Base-by-base conservation (phyloP, 2,113 vertebrate genomes). In the Cochlearius cochlearius region DNA sequence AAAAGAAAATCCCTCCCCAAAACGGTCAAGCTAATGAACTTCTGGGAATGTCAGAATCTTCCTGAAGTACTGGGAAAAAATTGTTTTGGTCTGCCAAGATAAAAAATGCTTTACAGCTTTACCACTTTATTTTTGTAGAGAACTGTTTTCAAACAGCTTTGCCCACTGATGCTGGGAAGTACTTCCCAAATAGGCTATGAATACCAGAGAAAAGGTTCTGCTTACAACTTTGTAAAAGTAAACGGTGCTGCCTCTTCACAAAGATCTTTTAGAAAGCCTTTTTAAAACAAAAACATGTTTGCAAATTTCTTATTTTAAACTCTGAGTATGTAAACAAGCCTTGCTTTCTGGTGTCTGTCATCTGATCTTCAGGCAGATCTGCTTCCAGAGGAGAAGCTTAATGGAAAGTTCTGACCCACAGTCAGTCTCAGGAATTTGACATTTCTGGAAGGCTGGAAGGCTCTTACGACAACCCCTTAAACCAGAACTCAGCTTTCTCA, bases 381-480 rank as follows among this genome's bases (percentile, higher is more conserved):
- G 39, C 43, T 90, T 95, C 77, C 81, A 97, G 74, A 88, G 45
- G 64, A 90, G 62, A 94, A 90, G n/a, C 34, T 74, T 90, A 88
- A 73, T 71, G 87, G 94, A 97, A 97, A 97, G 66, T 89, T 95
- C 89, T 90, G 95, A 96, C 87, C 91, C 59, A 47, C 41, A 95
- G 87, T 58, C 66, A 43, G 34, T 66, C 86, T 82, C 58, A 94
- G 77, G 94, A 97, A 95, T 94, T 32, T 82, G 91, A 96, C 93
- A 93, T 94, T 88, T 95, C 66, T 95, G 74, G 41, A 94, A 39
- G 45, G 36, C 53, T 59, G 66, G 30, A 76, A n/a, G n/a, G 49
- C 62, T 91, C 50, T 92, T 86, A 76, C 0, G 4, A 82, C 69
- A 95, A 85, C 8, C 17, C 55, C 26, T 41, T 52, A 72, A 30